These are phyloP conservation scores for Ptychadena robeensis DNA, from an alignment of 2,797 vertebrate genomes.

Conservation along the genomic window DNA sequence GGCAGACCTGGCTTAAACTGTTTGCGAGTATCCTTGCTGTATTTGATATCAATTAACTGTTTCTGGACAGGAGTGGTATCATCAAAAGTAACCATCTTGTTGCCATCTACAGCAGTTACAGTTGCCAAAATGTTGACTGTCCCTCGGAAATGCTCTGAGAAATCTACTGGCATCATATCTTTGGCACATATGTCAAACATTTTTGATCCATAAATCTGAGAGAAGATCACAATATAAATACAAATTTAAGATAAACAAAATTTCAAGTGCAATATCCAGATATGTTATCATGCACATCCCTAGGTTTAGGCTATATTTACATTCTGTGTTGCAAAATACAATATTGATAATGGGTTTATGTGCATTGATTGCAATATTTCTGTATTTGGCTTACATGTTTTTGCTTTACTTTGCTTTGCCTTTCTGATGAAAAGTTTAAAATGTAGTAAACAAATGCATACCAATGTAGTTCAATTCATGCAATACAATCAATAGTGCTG, in stretches of 20 bases:
- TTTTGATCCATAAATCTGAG: slow-evolving; percentile 85
- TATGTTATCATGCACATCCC: too few relatives aligned
- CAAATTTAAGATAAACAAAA: neutral
- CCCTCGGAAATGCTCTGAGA: slow-evolving; percentile 91
- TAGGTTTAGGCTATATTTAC: too few relatives aligned
- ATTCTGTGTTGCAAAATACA: too few relatives aligned
- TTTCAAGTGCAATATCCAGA: too few relatives aligned
- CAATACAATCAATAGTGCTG: too few relatives aligned
- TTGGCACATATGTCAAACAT: slow-evolving; percentile 86
- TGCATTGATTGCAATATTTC: too few relatives aligned
- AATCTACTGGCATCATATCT: slow-evolving; percentile 90
- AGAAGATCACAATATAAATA: neutral
- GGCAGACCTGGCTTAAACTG: slow-evolving; percentile 94
- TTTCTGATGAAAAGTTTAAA: too few relatives aligned
- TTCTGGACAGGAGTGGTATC: slow-evolving; percentile 90
- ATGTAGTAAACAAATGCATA: too few relatives aligned
- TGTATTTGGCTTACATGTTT: too few relatives aligned
- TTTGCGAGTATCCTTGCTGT: slow-evolving; percentile 90
- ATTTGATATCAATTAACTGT: slow-evolving; percentile 92
- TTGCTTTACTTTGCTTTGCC: too few relatives aligned
- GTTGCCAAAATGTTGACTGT: slow-evolving; percentile 88
- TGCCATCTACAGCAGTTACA: slow-evolving; percentile 82
- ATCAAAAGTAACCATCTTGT: slow-evolving; percentile 86
- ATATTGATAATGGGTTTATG: too few relatives aligned
- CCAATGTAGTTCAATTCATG: too few relatives aligned